These are phyloP conservation scores for Watsonalla cultraria DNA, from an alignment of 2,888 invertebrate genomes.

Conservation along the genomic window DNA sequence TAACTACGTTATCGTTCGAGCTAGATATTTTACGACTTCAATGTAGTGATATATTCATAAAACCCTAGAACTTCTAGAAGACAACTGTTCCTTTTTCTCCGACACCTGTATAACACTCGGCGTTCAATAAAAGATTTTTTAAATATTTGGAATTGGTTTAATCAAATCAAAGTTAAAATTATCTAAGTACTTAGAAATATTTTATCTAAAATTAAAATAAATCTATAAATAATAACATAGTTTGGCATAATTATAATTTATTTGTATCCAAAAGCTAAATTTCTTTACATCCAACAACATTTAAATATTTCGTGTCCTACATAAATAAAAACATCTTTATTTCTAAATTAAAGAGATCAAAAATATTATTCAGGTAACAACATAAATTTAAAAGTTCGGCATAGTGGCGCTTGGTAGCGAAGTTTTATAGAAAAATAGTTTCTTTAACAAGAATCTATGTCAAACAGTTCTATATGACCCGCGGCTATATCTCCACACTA, in stretches of 20 bases:
- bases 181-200: constrained; percentile 49
- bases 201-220: constrained; percentile 43
- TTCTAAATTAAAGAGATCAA: constrained; percentile 74
- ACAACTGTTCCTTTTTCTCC: too few species aligned
- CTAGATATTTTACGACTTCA: too few species aligned
- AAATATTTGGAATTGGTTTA: constrained; percentile 26
- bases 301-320: constrained; percentile 40
- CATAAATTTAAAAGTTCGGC: constrained; percentile 30
- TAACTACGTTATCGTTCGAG: too few species aligned
- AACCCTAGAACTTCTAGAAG: too few species aligned
- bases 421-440: constrained; percentile 11
- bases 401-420: constrained; percentile 14
- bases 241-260: constrained; percentile 56
- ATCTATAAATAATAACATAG: constrained; percentile 66
- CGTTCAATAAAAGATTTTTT: constrained; percentile 5
- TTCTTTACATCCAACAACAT: constrained; percentile 44
- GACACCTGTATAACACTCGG: too few species aligned
- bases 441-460: constrained; percentile 17
- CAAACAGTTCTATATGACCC: constrained; percentile 19
- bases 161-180: constrained; percentile 38
- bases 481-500: constrained; percentile 26
- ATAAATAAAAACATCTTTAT: constrained; percentile 53
- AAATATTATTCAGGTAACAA: constrained; percentile 72
- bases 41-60: too few species aligned
- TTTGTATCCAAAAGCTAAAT: constrained; percentile 36